Evolutionary conservation across 2,113 vertebrate species (phyloP).

Genomic region (Dascyllus trimaculatus): DNA sequence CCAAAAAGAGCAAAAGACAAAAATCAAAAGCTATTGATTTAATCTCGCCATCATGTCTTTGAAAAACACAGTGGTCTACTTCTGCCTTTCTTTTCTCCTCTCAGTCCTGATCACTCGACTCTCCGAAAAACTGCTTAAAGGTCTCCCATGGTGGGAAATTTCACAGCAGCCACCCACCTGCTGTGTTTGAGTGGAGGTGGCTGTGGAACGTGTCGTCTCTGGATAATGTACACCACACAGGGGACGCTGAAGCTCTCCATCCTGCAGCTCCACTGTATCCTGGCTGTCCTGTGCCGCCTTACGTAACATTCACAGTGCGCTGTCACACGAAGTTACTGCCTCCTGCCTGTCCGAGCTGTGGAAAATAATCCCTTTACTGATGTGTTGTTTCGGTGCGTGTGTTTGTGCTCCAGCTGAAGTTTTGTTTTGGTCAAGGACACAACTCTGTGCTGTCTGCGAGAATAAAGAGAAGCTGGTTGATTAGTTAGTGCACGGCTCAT

Average conservation of each 20-base stretch:
- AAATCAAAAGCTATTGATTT: neutral
- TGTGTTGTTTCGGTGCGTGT: conserved; percentile 15
- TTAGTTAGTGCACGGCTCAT: conserved; percentile 24
- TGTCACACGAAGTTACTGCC: conserved; percentile 54
- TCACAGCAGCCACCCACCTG: conserved; percentile 54
- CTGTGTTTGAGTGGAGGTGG: conserved; percentile 49
- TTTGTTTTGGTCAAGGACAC: conserved; percentile 46
- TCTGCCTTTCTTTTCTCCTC: conserved; percentile 2
- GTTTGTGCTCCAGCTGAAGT: conserved; percentile 23
- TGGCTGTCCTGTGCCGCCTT: conserved; percentile 46
- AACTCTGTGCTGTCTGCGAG: conserved; percentile 2
- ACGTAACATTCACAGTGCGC: conserved; percentile 59
- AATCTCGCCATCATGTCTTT: neutral
- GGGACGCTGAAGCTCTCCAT: conserved; percentile 30
- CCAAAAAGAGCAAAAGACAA: too few relatives aligned
- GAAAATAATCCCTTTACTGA: conserved; percentile 41
- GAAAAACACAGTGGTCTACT: neutral
- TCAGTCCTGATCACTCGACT: neutral
- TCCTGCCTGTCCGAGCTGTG: conserved; percentile 46
- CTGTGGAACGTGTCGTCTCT: conserved; percentile 34
- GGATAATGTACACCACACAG: conserved; percentile 55
- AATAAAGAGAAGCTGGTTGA: conserved; percentile 20
- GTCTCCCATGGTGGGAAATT: conserved; percentile 24
- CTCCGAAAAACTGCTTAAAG: conserved; percentile 31
- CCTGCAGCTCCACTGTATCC: conserved; percentile 42